These are phyloP conservation scores for Vanacampus margaritifer DNA, from an alignment of 2,113 vertebrate species.

Conservation along the genomic window DNA sequence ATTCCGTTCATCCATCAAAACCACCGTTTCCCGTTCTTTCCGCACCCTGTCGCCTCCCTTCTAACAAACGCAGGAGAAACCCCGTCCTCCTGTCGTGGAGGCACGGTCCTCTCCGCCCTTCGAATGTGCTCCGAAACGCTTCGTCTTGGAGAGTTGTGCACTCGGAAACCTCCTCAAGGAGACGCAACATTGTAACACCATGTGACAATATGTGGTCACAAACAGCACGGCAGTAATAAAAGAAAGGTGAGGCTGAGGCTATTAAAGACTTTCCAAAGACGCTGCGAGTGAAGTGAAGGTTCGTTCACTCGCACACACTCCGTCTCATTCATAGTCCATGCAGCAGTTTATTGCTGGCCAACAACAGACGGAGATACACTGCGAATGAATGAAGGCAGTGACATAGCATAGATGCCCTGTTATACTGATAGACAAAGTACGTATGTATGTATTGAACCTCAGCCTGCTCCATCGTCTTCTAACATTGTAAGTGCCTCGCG, in stretches of 20 bases:
- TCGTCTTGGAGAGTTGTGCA: background rate
- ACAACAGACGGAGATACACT: conserved; percentile 23
- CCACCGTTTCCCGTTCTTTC: conserved; percentile 21
- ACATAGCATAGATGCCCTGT: conserved; percentile 55
- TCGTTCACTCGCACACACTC: conserved; percentile 9
- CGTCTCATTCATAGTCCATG: conserved; percentile 25
- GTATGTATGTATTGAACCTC: conserved; percentile 33
- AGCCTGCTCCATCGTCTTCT: conserved; percentile 27
- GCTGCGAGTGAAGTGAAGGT: background rate
- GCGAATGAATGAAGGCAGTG: conserved; percentile 58
- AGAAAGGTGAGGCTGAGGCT: conserved; percentile 28
- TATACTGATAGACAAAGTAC: conserved; percentile 45
- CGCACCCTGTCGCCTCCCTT: conserved; percentile 14
- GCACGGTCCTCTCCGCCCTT: background rate
- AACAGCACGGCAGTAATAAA: conserved; percentile 41
- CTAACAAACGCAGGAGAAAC: conserved; percentile 1
- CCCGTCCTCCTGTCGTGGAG: background rate
- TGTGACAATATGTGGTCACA: conserved; percentile 28
- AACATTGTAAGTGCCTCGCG: conserved; percentile 47
- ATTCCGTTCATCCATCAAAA: conserved; percentile 11
- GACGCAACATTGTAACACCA: conserved; percentile 36
- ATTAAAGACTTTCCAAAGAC: conserved; percentile 17
- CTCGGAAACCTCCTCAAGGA: conserved; percentile 42
- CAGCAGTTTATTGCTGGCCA: conserved; percentile 35
- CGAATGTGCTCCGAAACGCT: background rate